Evolutionary conservation across 2,113 vertebrate species (phyloP).

Genomic region (Anas platyrhynchos): DNA sequence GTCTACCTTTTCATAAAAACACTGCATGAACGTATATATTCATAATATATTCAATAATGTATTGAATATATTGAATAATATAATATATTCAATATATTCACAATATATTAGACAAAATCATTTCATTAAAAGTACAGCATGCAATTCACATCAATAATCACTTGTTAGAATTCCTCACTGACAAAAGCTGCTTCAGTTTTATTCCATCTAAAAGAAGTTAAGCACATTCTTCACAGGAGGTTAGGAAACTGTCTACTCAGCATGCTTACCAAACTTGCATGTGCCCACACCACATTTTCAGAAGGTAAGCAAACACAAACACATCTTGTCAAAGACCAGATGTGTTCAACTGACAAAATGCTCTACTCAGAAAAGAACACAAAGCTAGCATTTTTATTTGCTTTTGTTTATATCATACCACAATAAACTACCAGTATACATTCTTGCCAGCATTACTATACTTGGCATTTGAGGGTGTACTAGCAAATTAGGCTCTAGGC

Average conservation of each 20-base stretch:
- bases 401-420: background rate
- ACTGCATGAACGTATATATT: background rate
- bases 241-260: conserved; percentile 11
- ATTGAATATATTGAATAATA: too few relatives aligned
- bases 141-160: background rate
- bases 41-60: background rate
- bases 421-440: background rate
- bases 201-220: background rate
- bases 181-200: background rate
- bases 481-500: background rate
- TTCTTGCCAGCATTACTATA: background rate
- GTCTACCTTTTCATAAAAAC: background rate
- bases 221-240: background rate
- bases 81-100: too few relatives aligned
- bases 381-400: background rate
- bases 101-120: background rate
- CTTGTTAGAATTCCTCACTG: background rate
- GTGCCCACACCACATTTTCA: background rate
- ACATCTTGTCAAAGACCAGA: background rate
- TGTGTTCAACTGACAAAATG: background rate
- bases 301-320: conserved; percentile 26
- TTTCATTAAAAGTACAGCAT: background rate
- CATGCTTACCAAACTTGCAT: background rate
- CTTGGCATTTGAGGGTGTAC: background rate
- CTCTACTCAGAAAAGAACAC: background rate